Base-by-base conservation (phyloP, 2,888 invertebrate genomes). In the Tachina lurida region DNA sequence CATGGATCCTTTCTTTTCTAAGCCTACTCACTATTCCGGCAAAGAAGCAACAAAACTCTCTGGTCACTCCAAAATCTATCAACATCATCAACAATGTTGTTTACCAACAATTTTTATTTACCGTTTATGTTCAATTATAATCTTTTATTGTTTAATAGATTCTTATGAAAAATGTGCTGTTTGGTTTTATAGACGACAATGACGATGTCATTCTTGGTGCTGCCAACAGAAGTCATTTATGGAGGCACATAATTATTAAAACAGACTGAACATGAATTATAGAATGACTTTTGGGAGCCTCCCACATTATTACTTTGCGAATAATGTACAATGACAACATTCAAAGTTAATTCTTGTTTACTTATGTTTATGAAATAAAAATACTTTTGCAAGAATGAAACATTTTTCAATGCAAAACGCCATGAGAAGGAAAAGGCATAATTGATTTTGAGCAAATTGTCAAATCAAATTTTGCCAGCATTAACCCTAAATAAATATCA, bases 181-280 rank as follows among this genome's bases (percentile, higher is more conserved):
- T 45, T 56, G 41, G 10, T 49, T 60, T 13, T 60, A 12, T 43
- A 60, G 62, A 22, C 19, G 58, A 41, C 5, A 39, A 56, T 17
- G 39, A 47, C n/a, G 13, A 13, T 22, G 45, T 19, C 45, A 5
- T 7, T 19, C 49, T 15, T 68, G 47, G 10, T 65, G 45, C 19
- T 47, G 58, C 54, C 45, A 47, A 54, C 17, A 43, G 17, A n/a
- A 60, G 62, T 47, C 73, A 60, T 71, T 67, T 79, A 56, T 74
- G 68, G 22, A 77, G 84, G 77, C 82, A 52, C 88, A 89, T 88
- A 88, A 89, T 88, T 88, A 89, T 89, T 88, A 89, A 89, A 89
- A 89, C 87, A 88, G 87, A 85, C 89, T 89, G 84, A 49, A 70
- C 17, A 54, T 19, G 54, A 19, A 63, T 45, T 39, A 54, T 39